A percentile compares a stretch with the other conserved stretches of the same genome.
These are phyloP conservation scores for Thunnus thynnus DNA, from an alignment of 2,113 vertebrate species.

Conservation along the genomic window DNA sequence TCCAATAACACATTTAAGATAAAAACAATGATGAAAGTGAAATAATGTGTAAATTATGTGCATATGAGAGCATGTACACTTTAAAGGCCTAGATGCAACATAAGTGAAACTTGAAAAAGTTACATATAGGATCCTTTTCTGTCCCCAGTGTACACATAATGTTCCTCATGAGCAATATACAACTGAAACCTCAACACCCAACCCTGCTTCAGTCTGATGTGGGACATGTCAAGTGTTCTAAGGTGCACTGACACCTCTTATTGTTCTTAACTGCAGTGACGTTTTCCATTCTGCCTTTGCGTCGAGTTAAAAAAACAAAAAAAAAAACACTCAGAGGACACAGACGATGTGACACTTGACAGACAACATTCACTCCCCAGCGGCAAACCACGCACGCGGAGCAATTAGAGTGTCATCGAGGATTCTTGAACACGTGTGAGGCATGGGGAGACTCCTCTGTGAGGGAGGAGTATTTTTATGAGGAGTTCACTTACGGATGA, in stretches of 20 bases:
- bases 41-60: neutral
- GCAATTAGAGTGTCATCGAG: slow-evolving; percentile 62
- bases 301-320: neutral
- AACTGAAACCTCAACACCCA: neutral
- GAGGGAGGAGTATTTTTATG: too few relatives aligned
- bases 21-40: neutral
- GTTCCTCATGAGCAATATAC: neutral
- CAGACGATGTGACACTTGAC: slow-evolving; percentile 38
- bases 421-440: slow-evolving; percentile 62
- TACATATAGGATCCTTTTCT: neutral
- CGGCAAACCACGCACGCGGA: neutral
- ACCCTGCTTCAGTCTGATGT: neutral
- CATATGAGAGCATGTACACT: neutral
- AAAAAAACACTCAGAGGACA: slow-evolving; percentile 2
- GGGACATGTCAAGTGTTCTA: neutral
- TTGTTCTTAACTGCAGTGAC: slow-evolving; percentile 9
- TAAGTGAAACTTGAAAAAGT: neutral
- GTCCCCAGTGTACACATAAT: neutral
- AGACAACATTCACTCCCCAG: slow-evolving; percentile 13
- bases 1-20: neutral
- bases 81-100: neutral
- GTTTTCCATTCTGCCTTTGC: neutral
- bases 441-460: slow-evolving; percentile 35
- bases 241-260: neutral
- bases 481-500: neutral